Percentiles rank a stretch among this genome's conserved stretches.
Evolutionary conservation across 1,140 invertebrate genomes (phyloP).

Genomic region (Drosophila ironensis): DNA sequence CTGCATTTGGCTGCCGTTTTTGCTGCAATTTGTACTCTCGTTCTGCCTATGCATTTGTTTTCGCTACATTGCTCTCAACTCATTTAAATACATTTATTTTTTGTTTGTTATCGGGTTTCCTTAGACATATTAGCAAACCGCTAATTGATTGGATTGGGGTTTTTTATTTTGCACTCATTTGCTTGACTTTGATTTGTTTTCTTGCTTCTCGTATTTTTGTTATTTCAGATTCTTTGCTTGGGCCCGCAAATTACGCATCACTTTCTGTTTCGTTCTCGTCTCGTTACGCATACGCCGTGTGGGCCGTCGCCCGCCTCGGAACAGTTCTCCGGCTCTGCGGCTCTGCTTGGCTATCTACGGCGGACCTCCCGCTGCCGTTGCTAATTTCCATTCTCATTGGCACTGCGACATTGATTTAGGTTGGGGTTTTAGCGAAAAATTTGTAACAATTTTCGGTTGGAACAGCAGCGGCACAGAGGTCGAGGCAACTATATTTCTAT

Average conservation of each 20-base stretch:
- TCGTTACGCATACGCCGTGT: constrained; percentile 77
- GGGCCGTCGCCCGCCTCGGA: constrained; percentile 20
- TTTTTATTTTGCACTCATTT: constrained; percentile 4
- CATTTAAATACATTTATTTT: constrained; percentile 16
- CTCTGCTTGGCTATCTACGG: constrained; percentile 9
- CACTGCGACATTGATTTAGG: constrained; percentile 4
- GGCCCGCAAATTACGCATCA: constrained; percentile 74
- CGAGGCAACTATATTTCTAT: constrained; percentile 24
- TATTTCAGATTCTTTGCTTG: constrained; percentile 24
- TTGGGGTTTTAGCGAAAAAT: background rate
- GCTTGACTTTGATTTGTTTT: constrained; percentile 3
- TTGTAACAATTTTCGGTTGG: background rate
- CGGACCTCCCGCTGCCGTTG: constrained; percentile 1
- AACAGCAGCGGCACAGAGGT: constrained; percentile 20
- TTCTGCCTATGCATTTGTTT: constrained; percentile 27
- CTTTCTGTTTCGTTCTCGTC: constrained; percentile 70
- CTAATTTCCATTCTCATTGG: constrained; percentile 21
- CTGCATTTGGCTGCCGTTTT: constrained; percentile 37
- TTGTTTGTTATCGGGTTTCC: background rate
- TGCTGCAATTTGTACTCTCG: constrained; percentile 59
- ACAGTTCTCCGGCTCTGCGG: constrained; percentile 24
- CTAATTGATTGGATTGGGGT: constrained; percentile 42
- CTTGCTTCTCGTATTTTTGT: constrained; percentile 6
- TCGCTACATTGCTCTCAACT: constrained; percentile 21
- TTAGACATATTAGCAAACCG: constrained; percentile 37